A percentile compares a stretch with the other conserved stretches of the same genome.
Conservation (phyloP, 2,113 vertebrate species). For the Carassius gibelio region DNA sequence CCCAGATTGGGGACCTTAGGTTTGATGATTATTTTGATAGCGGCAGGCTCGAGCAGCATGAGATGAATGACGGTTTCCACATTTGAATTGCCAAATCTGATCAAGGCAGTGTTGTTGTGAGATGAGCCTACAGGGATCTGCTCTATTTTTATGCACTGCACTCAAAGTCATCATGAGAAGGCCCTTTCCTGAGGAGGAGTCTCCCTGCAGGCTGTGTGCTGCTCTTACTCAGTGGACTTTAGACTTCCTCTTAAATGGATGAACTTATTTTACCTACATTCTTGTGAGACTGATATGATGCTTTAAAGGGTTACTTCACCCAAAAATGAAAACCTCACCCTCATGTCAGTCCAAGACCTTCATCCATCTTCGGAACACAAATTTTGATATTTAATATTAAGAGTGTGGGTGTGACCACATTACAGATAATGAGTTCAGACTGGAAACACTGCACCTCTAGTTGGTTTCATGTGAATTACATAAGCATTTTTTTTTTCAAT, state of each 20-base stretch:
- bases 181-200: slow-evolving; percentile 26
- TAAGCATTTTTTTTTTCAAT: too few relatives aligned
- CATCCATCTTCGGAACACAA: too few relatives aligned
- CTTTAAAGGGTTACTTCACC: neutral
- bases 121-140: slow-evolving; percentile 32
- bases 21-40: neutral
- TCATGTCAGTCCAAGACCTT: too few relatives aligned
- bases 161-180: slow-evolving; percentile 37
- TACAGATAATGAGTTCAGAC: too few relatives aligned
- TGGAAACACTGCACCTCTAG: too few relatives aligned
- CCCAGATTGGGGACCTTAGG: neutral
- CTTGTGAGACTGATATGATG: neutral
- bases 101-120: neutral
- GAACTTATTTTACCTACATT: neutral
- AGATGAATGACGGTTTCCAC: neutral
- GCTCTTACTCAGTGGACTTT: slow-evolving; percentile 18
- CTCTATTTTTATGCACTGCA: slow-evolving; percentile 42
- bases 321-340: too few relatives aligned
- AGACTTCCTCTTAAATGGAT: neutral
- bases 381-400: too few relatives aligned
- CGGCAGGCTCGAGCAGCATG: neutral
- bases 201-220: slow-evolving; percentile 34
- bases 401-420: too few relatives aligned
- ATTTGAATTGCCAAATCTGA: slow-evolving; percentile 15
- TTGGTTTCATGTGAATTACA: too few relatives aligned